Evolutionary conservation across 2,797 vertebrate species (phyloP).

Genomic region (Cossypha caffra): DNA sequence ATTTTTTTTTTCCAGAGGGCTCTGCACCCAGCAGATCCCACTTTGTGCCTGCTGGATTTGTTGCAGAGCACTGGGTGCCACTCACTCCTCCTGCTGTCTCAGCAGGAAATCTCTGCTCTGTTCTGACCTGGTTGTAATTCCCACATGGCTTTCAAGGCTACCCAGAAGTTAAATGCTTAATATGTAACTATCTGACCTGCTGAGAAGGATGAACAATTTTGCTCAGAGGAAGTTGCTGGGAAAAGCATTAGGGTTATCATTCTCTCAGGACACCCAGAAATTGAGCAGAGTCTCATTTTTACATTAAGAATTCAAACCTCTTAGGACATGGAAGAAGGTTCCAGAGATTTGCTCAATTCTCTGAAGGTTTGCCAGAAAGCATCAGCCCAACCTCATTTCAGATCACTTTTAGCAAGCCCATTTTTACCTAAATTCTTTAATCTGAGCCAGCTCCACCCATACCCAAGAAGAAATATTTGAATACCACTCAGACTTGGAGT

Average conservation of each 20-base stretch:
- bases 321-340: not conserved
- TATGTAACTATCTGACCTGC: not conserved
- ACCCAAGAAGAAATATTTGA: not conserved
- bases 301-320: not conserved
- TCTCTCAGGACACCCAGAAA: not conserved
- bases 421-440: not conserved
- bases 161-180: not conserved
- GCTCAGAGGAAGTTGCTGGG: not conserved
- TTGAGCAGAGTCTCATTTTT: not conserved
- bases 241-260: not conserved
- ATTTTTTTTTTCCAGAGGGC: not conserved
- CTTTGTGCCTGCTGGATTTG: not conserved
- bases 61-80: not conserved
- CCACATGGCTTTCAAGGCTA: not conserved
- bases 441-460: not conserved
- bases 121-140: not conserved
- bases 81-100: not conserved
- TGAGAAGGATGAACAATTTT: not conserved
- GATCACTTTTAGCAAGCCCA: not conserved
- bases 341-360: not conserved
- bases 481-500: not conserved
- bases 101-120: not conserved
- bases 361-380: not conserved
- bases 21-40: not conserved
- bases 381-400: not conserved